These are phyloP conservation scores for Phortica variegata DNA, from an alignment of 1,140 invertebrate species.

Conservation along the genomic window DNA sequence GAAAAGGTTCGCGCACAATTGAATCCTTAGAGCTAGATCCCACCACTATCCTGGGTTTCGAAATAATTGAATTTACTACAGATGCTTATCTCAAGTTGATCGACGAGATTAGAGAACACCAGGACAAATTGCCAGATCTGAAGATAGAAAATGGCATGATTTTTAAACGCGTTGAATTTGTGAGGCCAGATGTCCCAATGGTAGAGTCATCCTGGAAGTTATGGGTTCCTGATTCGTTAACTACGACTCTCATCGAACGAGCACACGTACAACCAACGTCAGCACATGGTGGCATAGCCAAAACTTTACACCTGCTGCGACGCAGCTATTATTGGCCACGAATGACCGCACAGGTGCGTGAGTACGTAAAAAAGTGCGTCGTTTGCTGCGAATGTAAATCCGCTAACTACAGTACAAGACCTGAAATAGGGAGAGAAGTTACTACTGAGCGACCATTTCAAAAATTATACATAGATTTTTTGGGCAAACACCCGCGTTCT, in stretches of 20 bases:
- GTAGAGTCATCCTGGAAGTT: slow-evolving; percentile 1
- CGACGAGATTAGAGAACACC: too few relatives aligned
- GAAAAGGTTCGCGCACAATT: too few relatives aligned
- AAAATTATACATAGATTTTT: not conserved
- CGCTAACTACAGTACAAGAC: not conserved
- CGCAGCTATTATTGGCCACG: slow-evolving; percentile 1
- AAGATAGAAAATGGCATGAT: too few relatives aligned
- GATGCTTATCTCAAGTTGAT: too few relatives aligned
- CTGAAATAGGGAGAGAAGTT: not conserved
- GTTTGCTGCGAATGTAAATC: not conserved
- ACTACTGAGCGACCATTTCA: slow-evolving; percentile 1
- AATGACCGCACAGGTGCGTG: too few relatives aligned
- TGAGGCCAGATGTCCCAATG: not conserved
- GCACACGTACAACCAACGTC: not conserved
- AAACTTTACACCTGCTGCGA: not conserved
- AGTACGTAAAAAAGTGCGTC: too few relatives aligned
- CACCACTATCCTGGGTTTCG: too few relatives aligned
- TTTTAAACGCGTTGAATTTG: too few relatives aligned
- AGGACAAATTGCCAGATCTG: too few relatives aligned
- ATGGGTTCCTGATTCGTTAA: not conserved
- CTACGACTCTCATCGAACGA: not conserved
- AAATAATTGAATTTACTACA: too few relatives aligned
- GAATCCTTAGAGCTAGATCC: too few relatives aligned
- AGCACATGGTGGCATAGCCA: not conserved
- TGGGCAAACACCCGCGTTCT: not conserved